Base-by-base conservation (phyloP, 2,797 vertebrate species). In the Cuculus canorus region DNA sequence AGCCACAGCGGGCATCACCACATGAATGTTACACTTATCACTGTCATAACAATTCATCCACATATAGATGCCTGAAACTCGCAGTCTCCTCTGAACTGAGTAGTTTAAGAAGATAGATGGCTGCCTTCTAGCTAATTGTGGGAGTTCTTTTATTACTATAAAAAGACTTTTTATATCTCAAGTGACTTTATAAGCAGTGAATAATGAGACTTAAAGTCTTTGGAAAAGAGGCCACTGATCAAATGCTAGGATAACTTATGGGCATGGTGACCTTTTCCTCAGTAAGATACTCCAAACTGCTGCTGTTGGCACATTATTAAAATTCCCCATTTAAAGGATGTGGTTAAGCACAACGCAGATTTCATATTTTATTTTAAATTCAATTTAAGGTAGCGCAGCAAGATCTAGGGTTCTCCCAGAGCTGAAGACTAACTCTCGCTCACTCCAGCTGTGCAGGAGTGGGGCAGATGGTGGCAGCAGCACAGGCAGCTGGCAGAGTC, bases 121-220 rank as follows among this genome's bases (percentile, higher is more conserved):
- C 92, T 98, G 97, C 98, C 98, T 98, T 96, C 97, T 97, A 97
- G 97, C 97, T 98, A 98, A 98, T 98, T 97, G 96, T 95, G 92
- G 95, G 95, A 97, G 96, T 97, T 91, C 97, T 98, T 97, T 97
- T 96, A 96, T 97, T 97, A 94, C 95, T 96, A 96, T 94, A 85
- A 97, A 97, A 97, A 97, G 97, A 96, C 91, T 95, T 97, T 97
- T 98, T 97, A 96, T 96, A 96, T 96, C 96, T 97, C 95, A 88
- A 97, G 97, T 98, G 97, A 98, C 96, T 98, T 96, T 96, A 96
- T 95, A 97, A 95, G 95, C 93, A 95, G 77, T 98, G 97, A 98
- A 97, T 97, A 98, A 98, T 98, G 97, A 96, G 95, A 97, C 94
- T 94, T 93, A 86, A 96, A 96, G 77, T 95, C 97, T 97, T 93